These are phyloP conservation scores for Troides helena DNA, from an alignment of 2,888 invertebrate species.

Conservation along the genomic window DNA sequence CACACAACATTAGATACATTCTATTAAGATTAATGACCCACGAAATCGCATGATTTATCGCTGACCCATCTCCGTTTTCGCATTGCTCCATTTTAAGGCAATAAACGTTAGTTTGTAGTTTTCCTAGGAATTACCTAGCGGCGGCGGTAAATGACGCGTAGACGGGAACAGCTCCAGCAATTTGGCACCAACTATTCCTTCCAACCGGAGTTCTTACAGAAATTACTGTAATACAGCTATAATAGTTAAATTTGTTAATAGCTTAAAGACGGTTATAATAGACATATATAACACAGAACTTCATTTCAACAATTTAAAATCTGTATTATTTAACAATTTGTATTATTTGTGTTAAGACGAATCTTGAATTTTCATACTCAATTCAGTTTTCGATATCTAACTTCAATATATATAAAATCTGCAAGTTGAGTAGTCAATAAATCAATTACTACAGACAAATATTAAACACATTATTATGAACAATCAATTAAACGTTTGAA, in stretches of 20 bases:
- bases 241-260: neutral
- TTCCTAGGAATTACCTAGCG: constrained; percentile 38
- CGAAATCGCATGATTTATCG: constrained; percentile 25
- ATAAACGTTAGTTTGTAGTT: constrained; percentile 31
- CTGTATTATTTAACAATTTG: too few species aligned
- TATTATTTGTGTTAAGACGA: too few species aligned
- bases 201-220: constrained; percentile 24
- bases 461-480: neutral
- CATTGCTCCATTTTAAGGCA: constrained; percentile 30
- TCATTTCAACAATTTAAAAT: neutral
- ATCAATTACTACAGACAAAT: neutral
- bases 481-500: constrained; percentile 21
- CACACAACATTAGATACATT: constrained; percentile 23
- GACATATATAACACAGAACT: neutral
- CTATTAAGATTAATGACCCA: constrained; percentile 27
- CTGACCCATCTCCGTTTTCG: constrained; percentile 24
- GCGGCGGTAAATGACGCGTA: constrained; percentile 70
- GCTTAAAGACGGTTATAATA: neutral
- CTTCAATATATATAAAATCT: too few species aligned
- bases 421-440: too few species aligned
- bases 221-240: neutral
- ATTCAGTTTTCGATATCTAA: too few species aligned
- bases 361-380: too few species aligned
- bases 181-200: constrained; percentile 66
- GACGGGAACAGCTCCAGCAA: constrained; percentile 64